These are phyloP conservation scores for Aegithalos caudatus DNA, from an alignment of 2,113 vertebrate genomes.

Conservation along the genomic window DNA sequence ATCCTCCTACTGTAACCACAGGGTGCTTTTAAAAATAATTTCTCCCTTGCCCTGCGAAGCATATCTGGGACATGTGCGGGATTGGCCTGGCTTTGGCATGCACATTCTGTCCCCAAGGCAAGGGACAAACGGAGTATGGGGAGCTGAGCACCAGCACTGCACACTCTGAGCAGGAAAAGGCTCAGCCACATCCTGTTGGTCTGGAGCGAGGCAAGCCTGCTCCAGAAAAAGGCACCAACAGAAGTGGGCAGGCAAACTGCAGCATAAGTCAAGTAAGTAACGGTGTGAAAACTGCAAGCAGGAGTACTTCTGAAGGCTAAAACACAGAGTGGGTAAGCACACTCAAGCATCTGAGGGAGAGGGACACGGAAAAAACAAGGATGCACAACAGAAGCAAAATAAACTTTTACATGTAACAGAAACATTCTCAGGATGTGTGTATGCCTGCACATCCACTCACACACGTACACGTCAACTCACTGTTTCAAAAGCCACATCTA, in stretches of 20 bases:
- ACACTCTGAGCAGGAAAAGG: not conserved
- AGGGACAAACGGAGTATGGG: not conserved
- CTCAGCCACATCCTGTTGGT: not conserved
- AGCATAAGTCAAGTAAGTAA: not conserved
- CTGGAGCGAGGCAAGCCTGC: not conserved
- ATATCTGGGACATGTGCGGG: not conserved
- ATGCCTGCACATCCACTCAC: slow-evolving; percentile 29
- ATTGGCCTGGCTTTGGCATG: not conserved
- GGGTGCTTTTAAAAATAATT: not conserved
- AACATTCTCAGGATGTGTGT: slow-evolving; percentile 74
- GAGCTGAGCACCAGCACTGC: not conserved
- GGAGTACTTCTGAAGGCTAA: slow-evolving; percentile 59
- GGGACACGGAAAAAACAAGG: slow-evolving; percentile 59
- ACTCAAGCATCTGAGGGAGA: not conserved
- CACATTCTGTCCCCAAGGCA: not conserved
- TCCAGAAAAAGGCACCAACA: not conserved
- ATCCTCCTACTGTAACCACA: not conserved
- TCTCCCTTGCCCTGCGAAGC: not conserved
- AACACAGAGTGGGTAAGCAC: not conserved
- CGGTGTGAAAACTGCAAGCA: not conserved
- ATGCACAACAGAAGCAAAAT: slow-evolving; percentile 50
- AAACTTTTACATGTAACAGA: slow-evolving; percentile 85
- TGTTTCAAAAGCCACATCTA: slow-evolving; percentile 87
- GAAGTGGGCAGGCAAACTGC: not conserved
- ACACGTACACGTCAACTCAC: slow-evolving; percentile 72